These are phyloP conservation scores for Heptranchias perlo DNA, from an alignment of 2,113 vertebrate species.

Conservation along the genomic window DNA sequence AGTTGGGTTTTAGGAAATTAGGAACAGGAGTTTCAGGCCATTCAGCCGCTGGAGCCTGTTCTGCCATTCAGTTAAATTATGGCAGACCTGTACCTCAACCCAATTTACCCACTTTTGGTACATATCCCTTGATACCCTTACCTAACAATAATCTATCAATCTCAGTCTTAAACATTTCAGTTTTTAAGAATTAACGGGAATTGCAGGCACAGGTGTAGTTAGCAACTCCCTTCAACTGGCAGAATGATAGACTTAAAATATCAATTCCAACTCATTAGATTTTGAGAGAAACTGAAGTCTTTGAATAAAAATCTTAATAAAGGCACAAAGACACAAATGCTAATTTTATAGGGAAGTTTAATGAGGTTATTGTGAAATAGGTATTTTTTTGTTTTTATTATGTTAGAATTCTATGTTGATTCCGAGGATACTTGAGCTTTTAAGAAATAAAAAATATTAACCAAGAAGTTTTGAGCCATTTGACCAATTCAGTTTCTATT, in stretches of 20 bases:
- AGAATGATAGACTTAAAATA: not conserved
- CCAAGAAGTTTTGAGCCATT: no score
- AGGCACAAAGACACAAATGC: not conserved
- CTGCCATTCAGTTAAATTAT: not conserved
- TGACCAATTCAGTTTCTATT: not conserved
- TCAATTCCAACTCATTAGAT: not conserved
- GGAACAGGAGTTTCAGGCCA: not conserved
- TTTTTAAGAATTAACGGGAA: not conserved
- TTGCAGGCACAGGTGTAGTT: not conserved
- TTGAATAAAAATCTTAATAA: not conserved
- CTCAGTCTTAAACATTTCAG: no score
- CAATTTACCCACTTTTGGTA: not conserved
- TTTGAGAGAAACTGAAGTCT: not conserved
- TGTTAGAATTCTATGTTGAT: not conserved
- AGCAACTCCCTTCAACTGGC: not conserved
- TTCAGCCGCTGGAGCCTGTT: not conserved
- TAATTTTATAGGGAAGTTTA: not conserved
- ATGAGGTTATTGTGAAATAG: not conserved
- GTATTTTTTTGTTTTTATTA: not conserved
- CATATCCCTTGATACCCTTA: not conserved
- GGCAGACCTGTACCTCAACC: not conserved
- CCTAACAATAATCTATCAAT: not conserved
- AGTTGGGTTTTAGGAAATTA: not conserved
- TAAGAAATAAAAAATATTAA: no score
- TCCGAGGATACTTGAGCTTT: no score